A percentile compares a stretch with the other conserved stretches of the same genome.
Evolutionary conservation across 2,888 invertebrate species (phyloP).

Genomic region (Patella ulyssiponensis): DNA sequence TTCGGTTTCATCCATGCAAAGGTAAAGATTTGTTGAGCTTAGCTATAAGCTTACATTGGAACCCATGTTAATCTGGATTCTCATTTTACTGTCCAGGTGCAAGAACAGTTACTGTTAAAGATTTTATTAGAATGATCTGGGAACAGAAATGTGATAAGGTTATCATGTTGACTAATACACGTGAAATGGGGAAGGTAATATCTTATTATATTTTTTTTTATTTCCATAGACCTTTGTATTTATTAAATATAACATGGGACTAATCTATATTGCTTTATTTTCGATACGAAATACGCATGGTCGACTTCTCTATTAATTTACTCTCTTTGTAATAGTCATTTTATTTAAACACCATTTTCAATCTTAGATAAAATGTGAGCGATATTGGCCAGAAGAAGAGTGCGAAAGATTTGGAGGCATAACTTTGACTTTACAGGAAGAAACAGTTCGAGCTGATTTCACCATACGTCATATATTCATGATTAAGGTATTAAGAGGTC

Average conservation of each 20-base stretch:
- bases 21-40: too few species aligned
- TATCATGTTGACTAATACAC: background rate
- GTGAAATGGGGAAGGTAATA: background rate
- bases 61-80: too few species aligned
- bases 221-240: too few species aligned
- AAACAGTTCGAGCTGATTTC: background rate
- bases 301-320: too few species aligned
- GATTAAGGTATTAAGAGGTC: background rate
- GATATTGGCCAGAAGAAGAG: background rate
- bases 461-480: background rate
- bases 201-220: background rate
- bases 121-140: conserved; percentile 4
- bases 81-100: background rate
- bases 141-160: conserved; percentile 1
- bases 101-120: background rate
- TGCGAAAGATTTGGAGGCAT: background rate
- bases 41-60: too few species aligned
- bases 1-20: too few species aligned
- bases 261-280: too few species aligned
- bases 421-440: background rate
- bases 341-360: too few species aligned
- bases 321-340: too few species aligned
- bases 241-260: too few species aligned
- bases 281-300: too few species aligned
- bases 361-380: background rate